These are phyloP conservation scores for Tachuris rubrigastra DNA, from an alignment of 2,113 vertebrate genomes.

Conservation along the genomic window DNA sequence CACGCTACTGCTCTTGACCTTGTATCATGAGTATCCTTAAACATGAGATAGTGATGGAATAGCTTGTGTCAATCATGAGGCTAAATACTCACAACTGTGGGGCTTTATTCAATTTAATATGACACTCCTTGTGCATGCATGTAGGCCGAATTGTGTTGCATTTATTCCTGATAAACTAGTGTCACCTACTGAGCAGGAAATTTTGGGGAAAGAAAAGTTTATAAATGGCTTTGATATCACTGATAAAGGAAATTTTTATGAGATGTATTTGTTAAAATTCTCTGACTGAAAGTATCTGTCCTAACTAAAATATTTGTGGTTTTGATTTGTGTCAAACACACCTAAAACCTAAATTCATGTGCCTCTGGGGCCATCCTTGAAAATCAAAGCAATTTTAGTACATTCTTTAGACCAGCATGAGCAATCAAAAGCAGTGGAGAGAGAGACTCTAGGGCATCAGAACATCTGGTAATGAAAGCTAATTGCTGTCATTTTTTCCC, in stretches of 20 bases:
- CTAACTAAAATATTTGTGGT: neutral
- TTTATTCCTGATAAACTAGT: neutral
- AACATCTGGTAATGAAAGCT: neutral
- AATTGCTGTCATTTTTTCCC: neutral
- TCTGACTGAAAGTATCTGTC: neutral
- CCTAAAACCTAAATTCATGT: neutral
- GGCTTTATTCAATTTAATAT: neutral
- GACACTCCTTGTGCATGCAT: accelerated
- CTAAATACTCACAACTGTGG: neutral
- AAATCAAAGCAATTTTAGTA: neutral
- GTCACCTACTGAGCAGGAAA: accelerated
- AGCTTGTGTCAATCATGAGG: neutral
- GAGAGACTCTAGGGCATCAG: neutral
- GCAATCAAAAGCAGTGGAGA: neutral
- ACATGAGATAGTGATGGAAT: neutral
- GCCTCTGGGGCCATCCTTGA: neutral
- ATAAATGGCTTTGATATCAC: neutral
- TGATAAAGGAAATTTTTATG: neutral
- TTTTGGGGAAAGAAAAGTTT: neutral
- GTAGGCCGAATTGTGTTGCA: neutral
- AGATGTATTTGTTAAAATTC: neutral
- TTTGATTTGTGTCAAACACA: neutral
- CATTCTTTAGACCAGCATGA: neutral
- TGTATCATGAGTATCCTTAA: neutral
- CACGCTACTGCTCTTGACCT: neutral